Evolutionary conservation across 1,140 invertebrate species (phyloP).

Genomic region (Drosophila truncata): DNA sequence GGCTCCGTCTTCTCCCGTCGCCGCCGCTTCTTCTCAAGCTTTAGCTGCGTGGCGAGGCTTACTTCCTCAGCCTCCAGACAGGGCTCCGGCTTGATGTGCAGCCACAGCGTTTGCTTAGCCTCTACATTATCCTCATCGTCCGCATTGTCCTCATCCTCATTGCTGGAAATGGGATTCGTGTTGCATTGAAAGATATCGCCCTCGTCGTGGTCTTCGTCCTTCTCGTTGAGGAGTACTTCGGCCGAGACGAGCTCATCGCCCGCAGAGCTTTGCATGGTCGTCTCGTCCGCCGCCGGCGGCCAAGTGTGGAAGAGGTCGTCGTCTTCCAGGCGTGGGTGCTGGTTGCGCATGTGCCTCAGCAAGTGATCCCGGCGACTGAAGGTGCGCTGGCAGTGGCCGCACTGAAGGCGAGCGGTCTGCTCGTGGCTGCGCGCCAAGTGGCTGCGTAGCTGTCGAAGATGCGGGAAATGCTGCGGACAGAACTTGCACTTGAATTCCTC

Average conservation of each 20-base stretch:
- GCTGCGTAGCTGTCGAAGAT: conserved; percentile 59
- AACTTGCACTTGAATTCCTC: conserved; percentile 66
- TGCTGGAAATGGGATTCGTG: conserved; percentile 80
- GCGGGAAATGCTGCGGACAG: conserved; percentile 61
- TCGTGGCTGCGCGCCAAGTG: conserved; percentile 65
- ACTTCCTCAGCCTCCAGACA: conserved; percentile 41
- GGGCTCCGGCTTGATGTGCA: conserved; percentile 71
- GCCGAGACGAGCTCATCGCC: conserved; percentile 59
- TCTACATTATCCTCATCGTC: conserved; percentile 47
- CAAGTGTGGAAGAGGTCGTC: conserved; percentile 13
- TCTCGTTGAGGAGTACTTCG: conserved; percentile 61
- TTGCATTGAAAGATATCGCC: conserved; percentile 43
- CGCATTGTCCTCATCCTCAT: conserved; percentile 70
- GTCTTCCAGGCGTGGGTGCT: conserved; percentile 48
- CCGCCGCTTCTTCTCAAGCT: conserved; percentile 34
- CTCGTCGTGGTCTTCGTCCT: conserved; percentile 26
- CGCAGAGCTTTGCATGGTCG: conserved; percentile 40
- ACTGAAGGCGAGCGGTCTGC: conserved; percentile 50
- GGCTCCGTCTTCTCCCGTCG: conserved; percentile 28
- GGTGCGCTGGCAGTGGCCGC: conserved; percentile 55
- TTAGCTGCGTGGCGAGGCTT: conserved; percentile 26
- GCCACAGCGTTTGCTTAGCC: conserved; percentile 63
- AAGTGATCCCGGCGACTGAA: conserved; percentile 75
- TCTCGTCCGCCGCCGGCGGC: conserved; percentile 36
- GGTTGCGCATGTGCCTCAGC: conserved; percentile 64